Percentiles rank a stretch among this genome's conserved stretches.
phyloP scores from a whole-genome alignment of 2,113 vertebrate species.

The Datnioides undecimradiatus region DNA sequence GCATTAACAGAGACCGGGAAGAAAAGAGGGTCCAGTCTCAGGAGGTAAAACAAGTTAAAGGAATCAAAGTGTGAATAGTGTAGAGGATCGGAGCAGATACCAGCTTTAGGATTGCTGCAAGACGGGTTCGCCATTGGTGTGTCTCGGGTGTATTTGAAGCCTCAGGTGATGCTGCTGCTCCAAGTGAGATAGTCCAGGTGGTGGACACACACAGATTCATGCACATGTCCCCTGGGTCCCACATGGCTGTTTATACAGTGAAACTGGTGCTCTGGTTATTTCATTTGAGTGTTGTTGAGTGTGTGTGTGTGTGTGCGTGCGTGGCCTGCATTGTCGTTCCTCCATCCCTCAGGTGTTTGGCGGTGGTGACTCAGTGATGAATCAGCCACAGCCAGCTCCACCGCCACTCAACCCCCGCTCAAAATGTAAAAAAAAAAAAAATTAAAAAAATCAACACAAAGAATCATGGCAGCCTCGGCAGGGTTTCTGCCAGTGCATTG shows the following conservation, averaged over 20 bases:
- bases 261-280: conserved; percentile 51
- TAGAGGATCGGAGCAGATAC: conserved; percentile 49
- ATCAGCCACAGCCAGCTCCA: conserved; percentile 55
- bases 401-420: conserved; percentile 53
- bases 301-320: conserved; percentile 12
- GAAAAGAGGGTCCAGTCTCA: conserved; percentile 43
- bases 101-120: conserved; percentile 43
- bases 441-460: not conserved
- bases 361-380: conserved; percentile 58
- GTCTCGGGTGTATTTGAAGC: conserved; percentile 47
- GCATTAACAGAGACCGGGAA: conserved; percentile 29
- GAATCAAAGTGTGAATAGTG: conserved; percentile 50
- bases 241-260: conserved; percentile 48
- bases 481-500: too few species aligned
- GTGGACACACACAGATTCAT: conserved; percentile 48
- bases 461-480: not conserved
- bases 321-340: conserved; percentile 19
- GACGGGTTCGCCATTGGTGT: conserved; percentile 32
- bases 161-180: conserved; percentile 59
- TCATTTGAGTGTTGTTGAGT: not conserved
- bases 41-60: conserved; percentile 58
- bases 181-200: conserved; percentile 47
- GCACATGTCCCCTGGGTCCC: conserved; percentile 38
- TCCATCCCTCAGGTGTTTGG: conserved; percentile 69
- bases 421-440: conserved; percentile 39